Evolutionary conservation across 2,113 vertebrate genomes (phyloP).

Genomic region (Triplophysa siluroides): DNA sequence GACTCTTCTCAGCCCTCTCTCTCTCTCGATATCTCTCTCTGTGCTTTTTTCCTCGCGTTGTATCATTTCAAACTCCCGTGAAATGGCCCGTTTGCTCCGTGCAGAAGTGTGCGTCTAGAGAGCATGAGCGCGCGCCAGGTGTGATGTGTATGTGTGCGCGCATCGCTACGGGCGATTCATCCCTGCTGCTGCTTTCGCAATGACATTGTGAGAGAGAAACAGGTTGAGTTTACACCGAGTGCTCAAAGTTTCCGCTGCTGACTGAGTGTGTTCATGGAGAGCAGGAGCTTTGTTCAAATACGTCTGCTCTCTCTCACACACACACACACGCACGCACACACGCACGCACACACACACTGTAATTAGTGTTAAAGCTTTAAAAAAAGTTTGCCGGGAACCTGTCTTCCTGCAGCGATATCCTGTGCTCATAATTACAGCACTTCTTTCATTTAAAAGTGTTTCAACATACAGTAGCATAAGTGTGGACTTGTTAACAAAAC

Average conservation of each 20-base stretch:
- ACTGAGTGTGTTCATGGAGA: background rate
- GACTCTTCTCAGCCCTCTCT: background rate
- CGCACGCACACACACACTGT: constrained; percentile 25
- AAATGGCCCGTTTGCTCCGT: background rate
- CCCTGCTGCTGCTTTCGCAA: background rate
- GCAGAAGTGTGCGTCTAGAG: constrained; percentile 5
- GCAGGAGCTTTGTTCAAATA: background rate
- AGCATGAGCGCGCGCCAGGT: background rate
- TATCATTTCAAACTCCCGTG: background rate
- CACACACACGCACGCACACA: too few relatives aligned
- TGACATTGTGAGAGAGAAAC: background rate
- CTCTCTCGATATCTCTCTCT: too few relatives aligned
- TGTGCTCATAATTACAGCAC: constrained; percentile 59
- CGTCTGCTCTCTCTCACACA: background rate
- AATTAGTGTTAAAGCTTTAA: constrained; percentile 42
- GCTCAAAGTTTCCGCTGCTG: constrained; percentile 15
- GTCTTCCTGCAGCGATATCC: constrained; percentile 49
- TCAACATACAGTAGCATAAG: background rate
- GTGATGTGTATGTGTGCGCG: constrained; percentile 11
- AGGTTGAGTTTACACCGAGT: background rate
- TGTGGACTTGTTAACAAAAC: background rate
- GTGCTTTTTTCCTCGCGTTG: background rate
- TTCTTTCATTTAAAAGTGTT: constrained; percentile 14
- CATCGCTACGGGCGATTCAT: background rate
- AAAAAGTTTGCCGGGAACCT: constrained; percentile 23